Evolutionary conservation across 2,797 vertebrate genomes (phyloP).

Genomic region (Phyllotis vaccarum): DNA sequence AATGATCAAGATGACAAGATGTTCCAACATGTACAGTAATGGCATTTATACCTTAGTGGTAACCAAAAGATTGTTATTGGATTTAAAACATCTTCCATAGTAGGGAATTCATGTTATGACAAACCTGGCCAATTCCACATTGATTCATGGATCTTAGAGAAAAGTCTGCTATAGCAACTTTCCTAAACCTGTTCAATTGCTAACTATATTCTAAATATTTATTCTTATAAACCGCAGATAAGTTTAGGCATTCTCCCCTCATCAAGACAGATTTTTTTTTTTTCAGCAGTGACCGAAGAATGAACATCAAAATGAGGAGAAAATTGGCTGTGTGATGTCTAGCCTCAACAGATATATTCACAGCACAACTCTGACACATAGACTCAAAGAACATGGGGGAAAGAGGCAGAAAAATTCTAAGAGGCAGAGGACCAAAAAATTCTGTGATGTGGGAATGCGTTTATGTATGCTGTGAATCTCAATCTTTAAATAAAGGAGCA

Average conservation of each 20-base stretch:
- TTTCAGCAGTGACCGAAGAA: not conserved
- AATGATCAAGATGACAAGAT: not conserved
- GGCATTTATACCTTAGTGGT: not conserved
- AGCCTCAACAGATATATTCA: not conserved
- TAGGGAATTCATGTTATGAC: not conserved
- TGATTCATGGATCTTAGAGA: not conserved
- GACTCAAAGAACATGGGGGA: not conserved
- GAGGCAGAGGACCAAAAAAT: not conserved
- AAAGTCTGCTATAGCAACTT: not conserved
- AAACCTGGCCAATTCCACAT: not conserved
- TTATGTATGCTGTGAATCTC: no score
- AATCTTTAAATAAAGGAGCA: no score
- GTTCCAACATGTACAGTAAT: not conserved
- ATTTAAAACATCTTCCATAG: not conserved
- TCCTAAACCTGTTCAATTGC: not conserved
- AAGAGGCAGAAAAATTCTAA: not conserved
- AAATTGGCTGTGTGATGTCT: not conserved
- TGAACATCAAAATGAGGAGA: not conserved
- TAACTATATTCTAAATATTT: not conserved
- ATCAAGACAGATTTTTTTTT: not conserved
- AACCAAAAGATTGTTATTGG: not conserved
- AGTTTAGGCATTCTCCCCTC: not conserved
- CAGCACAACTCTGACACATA: not conserved
- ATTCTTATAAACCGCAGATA: not conserved
- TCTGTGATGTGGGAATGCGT: no score